These are phyloP conservation scores for Eristalis tenax DNA, from an alignment of 2,888 invertebrate genomes.

Conservation along the genomic window DNA sequence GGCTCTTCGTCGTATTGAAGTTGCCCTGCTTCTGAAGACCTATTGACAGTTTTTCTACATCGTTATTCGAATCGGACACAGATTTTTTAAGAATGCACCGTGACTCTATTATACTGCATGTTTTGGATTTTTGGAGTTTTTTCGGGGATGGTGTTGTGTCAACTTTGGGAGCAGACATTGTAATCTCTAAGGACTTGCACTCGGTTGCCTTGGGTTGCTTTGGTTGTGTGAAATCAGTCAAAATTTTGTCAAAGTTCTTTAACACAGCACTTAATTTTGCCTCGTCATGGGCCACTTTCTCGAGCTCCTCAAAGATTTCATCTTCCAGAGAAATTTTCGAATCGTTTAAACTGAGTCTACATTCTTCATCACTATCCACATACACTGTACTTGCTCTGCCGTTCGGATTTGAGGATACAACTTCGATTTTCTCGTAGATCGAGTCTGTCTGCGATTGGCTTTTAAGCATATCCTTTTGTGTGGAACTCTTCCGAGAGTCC, in stretches of 20 bases:
- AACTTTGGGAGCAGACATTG: slow-evolving; percentile 72
- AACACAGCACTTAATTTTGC: slow-evolving; percentile 82
- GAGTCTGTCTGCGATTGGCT: slow-evolving; percentile 57
- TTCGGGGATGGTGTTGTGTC: slow-evolving; percentile 58
- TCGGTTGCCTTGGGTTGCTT: slow-evolving; percentile 28
- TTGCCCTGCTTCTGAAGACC: slow-evolving; percentile 58
- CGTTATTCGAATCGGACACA: slow-evolving; percentile 78
- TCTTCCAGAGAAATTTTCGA: slow-evolving; percentile 79
- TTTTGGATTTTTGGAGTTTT: slow-evolving; percentile 86
- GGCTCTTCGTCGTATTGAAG: slow-evolving; percentile 82
- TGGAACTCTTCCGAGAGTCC: slow-evolving; percentile 29
- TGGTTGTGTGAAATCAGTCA: slow-evolving; percentile 80
- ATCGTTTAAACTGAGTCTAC: slow-evolving; percentile 77
- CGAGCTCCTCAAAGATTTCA: slow-evolving; percentile 81
- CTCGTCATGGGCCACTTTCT: slow-evolving; percentile 81
- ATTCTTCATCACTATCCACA: slow-evolving; percentile 79
- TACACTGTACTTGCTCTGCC: slow-evolving; percentile 70
- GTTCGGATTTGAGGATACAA: slow-evolving; percentile 69
- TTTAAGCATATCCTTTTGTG: slow-evolving; percentile 43
- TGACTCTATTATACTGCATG: slow-evolving; percentile 87
- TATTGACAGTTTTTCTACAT: slow-evolving; percentile 70
- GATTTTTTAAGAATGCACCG: slow-evolving; percentile 85
- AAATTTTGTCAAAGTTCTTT: slow-evolving; percentile 83
- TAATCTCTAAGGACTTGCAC: slow-evolving; percentile 49
- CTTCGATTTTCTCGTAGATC: slow-evolving; percentile 67